phyloP scores from a whole-genome alignment of 2,113 vertebrate genomes.

The Dinomys branickii region DNA sequence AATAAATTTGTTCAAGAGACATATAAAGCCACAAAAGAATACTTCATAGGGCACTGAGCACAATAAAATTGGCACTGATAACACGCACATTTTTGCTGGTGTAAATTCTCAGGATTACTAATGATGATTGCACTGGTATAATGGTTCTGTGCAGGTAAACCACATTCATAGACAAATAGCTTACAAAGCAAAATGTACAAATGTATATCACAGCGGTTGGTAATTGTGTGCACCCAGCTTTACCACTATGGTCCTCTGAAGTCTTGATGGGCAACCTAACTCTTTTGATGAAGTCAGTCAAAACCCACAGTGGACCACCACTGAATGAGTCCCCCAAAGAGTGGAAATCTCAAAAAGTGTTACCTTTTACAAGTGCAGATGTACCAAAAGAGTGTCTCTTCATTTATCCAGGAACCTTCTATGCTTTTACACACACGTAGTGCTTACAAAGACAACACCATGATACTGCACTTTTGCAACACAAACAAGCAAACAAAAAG shows the following conservation, averaged over 20 bases:
- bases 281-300: background rate
- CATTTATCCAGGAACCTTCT: background rate
- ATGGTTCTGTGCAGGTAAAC: background rate
- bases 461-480: background rate
- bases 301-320: background rate
- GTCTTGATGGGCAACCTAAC: background rate
- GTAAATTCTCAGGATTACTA: background rate
- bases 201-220: background rate
- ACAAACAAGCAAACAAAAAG: background rate
- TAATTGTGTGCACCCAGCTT: background rate
- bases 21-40: background rate
- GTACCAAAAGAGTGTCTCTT: background rate
- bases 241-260: background rate
- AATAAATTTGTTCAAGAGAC: background rate
- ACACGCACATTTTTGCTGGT: background rate
- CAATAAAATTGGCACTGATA: background rate
- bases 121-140: background rate
- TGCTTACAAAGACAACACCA: background rate
- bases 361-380: background rate
- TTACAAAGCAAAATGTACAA: background rate
- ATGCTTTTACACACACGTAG: background rate
- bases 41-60: background rate
- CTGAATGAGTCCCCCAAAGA: background rate
- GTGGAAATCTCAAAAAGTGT: background rate
- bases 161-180: background rate